These are phyloP conservation scores for Camelus bactrianus DNA, from an alignment of 2,113 vertebrate genomes.

Conservation along the genomic window DNA sequence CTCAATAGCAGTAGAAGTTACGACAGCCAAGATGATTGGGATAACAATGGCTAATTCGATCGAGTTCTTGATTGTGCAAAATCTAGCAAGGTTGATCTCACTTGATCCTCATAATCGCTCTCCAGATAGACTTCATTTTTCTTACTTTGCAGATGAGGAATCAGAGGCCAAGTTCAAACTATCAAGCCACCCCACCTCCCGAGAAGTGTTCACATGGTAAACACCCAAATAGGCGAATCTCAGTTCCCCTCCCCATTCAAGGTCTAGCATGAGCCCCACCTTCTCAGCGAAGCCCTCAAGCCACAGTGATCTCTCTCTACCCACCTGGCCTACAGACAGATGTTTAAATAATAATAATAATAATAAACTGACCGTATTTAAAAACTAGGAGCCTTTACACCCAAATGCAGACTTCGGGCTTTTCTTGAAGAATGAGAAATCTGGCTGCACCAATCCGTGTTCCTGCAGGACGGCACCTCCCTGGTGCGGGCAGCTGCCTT, in stretches of 20 bases:
- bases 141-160: background rate
- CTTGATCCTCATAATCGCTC: background rate
- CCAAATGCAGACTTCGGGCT: background rate
- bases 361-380: background rate
- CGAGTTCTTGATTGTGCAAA: background rate
- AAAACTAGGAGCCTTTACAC: background rate
- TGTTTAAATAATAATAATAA: background rate
- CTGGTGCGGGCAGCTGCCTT: background rate
- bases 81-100: background rate
- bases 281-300: background rate
- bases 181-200: background rate
- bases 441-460: fast-evolving
- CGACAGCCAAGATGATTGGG: background rate
- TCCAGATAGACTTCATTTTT: background rate
- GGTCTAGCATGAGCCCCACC: background rate
- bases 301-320: background rate
- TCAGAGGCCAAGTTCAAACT: background rate
- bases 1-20: fast-evolving
- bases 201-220: background rate
- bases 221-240: background rate
- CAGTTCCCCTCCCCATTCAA: background rate
- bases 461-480: background rate
- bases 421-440: background rate
- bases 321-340: background rate
- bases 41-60: fast-evolving